Base-by-base conservation (phyloP, 2,797 vertebrate species). In the Cuniculus paca region DNA sequence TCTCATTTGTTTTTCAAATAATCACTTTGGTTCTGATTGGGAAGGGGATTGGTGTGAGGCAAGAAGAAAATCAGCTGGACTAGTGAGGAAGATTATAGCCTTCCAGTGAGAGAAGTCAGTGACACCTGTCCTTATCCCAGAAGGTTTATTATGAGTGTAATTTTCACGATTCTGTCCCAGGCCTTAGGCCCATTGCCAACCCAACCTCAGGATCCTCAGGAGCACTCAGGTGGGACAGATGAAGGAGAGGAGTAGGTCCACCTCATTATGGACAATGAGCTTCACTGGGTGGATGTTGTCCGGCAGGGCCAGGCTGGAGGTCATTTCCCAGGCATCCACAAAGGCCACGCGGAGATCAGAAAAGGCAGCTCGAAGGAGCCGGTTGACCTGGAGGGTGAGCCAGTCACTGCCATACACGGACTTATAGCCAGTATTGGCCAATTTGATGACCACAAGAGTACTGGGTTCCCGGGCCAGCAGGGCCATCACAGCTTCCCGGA, bases 271-370 rank as follows among this genome's bases (percentile, higher is more conserved):
- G 42, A 98, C 77, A 4, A 98, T 48, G 39, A 97, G 77, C 26
- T 2, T 12, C 3, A 2, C 36, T 2, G 92, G 89, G 58, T 96
- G 97, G 95, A 98, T 98, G 75, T 84, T 96, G 28, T 97, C 98
- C 0, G 94, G 91, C 28, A 96, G 56, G n/a, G 95, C 98, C 84
- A 98, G 97, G 84, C 98, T 98, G 80, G 98, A 96, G 5, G 98
- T 98, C 98, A 98, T 98, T 72, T 98, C 98, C 98, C 98, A 98
- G 16, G 95, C 95, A 0, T 98, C 98, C 52, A 98, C 96, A 56
- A 98, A 96, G 84, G 97, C 98, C 75, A 98, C 98, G 1, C 3
- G 82, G 74, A 98, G 96, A 81, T 97, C 97, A 0, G 95, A 87
- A 61, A 98, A 97, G 81, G 97, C 97, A 34, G 98, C 96, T 16